Percentiles rank a stretch among this genome's conserved stretches.
Conservation (phyloP, 2,888 invertebrate species). For the Phyllotreta cruciferae region DNA sequence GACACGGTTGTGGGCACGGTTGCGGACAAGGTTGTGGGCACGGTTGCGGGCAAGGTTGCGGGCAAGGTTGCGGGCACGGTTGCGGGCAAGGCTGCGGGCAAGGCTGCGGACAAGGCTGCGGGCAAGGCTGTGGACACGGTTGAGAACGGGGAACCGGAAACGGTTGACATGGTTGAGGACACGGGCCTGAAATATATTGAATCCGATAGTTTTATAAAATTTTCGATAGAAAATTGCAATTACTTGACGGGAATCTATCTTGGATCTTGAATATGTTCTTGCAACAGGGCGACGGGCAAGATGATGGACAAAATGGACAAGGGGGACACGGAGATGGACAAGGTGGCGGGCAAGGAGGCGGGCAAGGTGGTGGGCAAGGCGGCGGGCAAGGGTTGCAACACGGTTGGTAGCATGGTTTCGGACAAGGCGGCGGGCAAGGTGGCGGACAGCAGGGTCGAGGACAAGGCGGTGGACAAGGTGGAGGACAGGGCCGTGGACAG, state of each 20-base stretch:
- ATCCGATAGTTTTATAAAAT: no score
- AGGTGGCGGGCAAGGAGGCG: not conserved
- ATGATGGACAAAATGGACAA: no score
- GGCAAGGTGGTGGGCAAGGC: not conserved
- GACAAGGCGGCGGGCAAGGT: constrained; percentile 1
- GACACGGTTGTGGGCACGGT: constrained; percentile 3
- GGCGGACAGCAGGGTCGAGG: not conserved
- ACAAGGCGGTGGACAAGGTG: constrained; percentile 2
- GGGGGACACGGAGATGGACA: constrained; percentile 18
- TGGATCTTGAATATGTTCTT: no score
- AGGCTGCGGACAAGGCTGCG: not conserved
- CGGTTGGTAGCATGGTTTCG: constrained; percentile 1
- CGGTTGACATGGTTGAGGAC: not conserved
- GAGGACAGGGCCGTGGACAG: no score
- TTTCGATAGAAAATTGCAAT: no score
- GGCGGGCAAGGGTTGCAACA: not conserved
- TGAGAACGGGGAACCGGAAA: constrained; percentile 10
- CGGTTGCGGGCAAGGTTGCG: not conserved
- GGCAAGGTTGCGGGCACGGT: no score
- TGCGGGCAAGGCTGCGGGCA: no score
- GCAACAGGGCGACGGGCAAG: not conserved
- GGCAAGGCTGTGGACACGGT: constrained; percentile 4
- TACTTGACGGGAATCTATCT: no score
- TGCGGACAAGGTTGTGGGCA: constrained; percentile 1
- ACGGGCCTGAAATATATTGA: no score